Conservation (phyloP, 2,888 invertebrate genomes). For the Atherix ibis region DNA sequence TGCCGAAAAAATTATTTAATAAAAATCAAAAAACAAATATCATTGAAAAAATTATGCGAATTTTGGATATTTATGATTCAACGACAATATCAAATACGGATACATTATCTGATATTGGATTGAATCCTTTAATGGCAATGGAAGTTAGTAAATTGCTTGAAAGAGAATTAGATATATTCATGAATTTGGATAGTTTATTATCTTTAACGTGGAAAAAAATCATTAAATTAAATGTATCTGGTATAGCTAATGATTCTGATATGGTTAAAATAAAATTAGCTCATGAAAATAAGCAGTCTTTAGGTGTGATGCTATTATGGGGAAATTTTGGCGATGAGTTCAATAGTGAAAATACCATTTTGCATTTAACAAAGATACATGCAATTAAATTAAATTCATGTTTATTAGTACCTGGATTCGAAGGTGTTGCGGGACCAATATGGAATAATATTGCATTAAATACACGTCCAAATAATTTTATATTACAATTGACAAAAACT, state of each 20-base stretch:
- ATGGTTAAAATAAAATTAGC: slow-evolving; percentile 8
- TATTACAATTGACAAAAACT: slow-evolving; percentile 25
- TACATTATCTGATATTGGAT: slow-evolving; percentile 76
- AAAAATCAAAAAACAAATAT: slow-evolving; percentile 45
- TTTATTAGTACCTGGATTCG: slow-evolving; percentile 48
- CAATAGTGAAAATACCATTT: slow-evolving; percentile 35
- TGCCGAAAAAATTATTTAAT: slow-evolving; percentile 61
- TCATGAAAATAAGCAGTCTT: slow-evolving; percentile 24
- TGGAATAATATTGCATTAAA: slow-evolving; percentile 25
- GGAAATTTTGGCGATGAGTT: slow-evolving; percentile 46
- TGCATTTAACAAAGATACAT: slow-evolving; percentile 37
- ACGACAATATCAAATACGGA: slow-evolving; percentile 54
- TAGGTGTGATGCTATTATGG: slow-evolving; percentile 41
- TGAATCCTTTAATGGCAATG: slow-evolving; percentile 95
- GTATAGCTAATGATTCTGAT: slow-evolving; percentile 31
- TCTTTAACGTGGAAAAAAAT: slow-evolving; percentile 56
- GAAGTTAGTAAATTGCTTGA: slow-evolving; percentile 89
- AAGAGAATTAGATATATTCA: slow-evolving; percentile 70
- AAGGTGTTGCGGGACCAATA: slow-evolving; percentile 40
- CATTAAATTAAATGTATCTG: no score
- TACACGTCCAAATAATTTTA: slow-evolving; percentile 17
- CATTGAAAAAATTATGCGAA: slow-evolving; percentile 55
- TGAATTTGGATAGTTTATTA: slow-evolving; percentile 74
- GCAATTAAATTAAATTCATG: slow-evolving; percentile 11
- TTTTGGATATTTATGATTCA: slow-evolving; percentile 49